A percentile compares a stretch with the other conserved stretches of the same genome.
Evolutionary conservation across 2,888 invertebrate genomes (phyloP).

Genomic region (Thera britannica): DNA sequence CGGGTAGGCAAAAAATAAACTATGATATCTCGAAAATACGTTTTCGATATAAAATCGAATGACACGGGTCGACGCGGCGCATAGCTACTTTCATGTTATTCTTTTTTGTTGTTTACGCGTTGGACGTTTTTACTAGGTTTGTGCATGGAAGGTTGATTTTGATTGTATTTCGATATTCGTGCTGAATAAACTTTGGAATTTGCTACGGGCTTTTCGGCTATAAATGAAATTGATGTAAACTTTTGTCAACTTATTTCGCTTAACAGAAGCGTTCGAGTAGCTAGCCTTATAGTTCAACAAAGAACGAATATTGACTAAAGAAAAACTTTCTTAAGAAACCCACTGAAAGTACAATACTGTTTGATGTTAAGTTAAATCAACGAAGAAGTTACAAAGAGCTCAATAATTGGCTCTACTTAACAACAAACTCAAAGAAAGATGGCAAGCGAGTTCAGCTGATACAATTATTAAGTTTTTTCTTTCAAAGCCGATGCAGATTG

Average conservation of each 20-base stretch:
- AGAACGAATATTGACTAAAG: not conserved
- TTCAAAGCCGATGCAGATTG: not conserved
- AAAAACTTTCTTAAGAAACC: not conserved
- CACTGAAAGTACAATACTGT: not conserved
- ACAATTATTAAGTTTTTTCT: constrained; percentile 1
- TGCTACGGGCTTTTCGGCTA: not conserved
- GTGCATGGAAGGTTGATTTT: constrained; percentile 9
- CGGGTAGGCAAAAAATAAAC: constrained; percentile 27
- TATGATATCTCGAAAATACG: constrained; percentile 21
- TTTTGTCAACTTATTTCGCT: constrained; percentile 1
- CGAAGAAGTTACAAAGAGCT: not conserved
- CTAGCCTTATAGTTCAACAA: not conserved
- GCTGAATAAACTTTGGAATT: constrained; percentile 8
- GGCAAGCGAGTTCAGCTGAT: not conserved
- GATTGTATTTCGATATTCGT: constrained; percentile 14
- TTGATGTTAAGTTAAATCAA: not conserved
- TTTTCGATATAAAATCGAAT: constrained; percentile 30
- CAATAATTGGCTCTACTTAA: constrained; percentile 1
- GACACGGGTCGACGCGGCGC: constrained; percentile 21
- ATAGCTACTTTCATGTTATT: constrained; percentile 9
- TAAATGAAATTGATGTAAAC: not conserved
- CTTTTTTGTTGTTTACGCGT: constrained; percentile 6
- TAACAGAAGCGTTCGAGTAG: not conserved
- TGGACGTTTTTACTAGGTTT: constrained; percentile 5
- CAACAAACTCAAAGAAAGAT: not conserved